Percentiles rank a stretch among this genome's conserved stretches.
Evolutionary conservation across 2,113 vertebrate genomes (phyloP).

Genomic region (Corythornis vintsioides): DNA sequence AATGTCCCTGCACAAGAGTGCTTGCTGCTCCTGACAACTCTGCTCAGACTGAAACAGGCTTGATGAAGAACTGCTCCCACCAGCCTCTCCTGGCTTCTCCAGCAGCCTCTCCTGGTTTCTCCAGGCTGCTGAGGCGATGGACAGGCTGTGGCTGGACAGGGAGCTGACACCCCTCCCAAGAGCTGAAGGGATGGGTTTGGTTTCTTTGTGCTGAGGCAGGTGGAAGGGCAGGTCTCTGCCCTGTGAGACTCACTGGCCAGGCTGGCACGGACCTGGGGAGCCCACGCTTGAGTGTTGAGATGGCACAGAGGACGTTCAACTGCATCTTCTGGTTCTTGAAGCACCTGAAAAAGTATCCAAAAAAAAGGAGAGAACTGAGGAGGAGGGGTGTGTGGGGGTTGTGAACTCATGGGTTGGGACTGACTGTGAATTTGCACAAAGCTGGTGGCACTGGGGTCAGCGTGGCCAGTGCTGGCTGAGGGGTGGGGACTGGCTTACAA

Average conservation of each 20-base stretch:
- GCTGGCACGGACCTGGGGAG: accelerated
- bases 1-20: not conserved
- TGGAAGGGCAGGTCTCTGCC: not conserved
- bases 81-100: not conserved
- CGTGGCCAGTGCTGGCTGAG: accelerated
- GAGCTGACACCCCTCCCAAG: not conserved
- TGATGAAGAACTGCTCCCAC: not conserved
- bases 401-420: not conserved
- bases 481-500: not conserved
- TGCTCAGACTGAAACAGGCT: not conserved
- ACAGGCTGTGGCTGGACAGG: not conserved
- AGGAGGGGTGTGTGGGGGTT: not conserved
- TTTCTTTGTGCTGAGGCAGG: not conserved
- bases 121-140: not conserved
- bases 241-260: accelerated
- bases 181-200: not conserved
- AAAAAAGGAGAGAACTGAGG: not conserved
- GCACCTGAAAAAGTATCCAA: not conserved
- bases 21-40: not conserved
- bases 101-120: not conserved
- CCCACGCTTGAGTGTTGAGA: accelerated
- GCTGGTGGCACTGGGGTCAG: not conserved
- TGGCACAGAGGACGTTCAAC: accelerated
- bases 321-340: not conserved
- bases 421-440: accelerated